Base-by-base conservation (phyloP, 2,888 invertebrate species). In the Alcis repandata region DNA sequence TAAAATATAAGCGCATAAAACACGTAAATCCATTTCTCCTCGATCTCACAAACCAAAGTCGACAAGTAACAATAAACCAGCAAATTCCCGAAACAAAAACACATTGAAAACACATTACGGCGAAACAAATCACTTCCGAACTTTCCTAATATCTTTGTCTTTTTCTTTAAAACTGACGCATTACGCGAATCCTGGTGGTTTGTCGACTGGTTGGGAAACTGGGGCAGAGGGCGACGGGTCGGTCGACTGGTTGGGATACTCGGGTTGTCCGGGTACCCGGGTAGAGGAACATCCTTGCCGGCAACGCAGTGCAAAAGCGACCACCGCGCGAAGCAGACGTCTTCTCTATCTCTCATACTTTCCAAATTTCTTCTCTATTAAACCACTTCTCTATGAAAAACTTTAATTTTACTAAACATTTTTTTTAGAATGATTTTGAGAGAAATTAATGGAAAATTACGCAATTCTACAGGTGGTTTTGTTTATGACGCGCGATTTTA, bases 391-490 rank as follows among this genome's bases (percentile, higher is more conserved):
- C 6, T 17, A 41, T 3, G 27, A 43, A 40, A 51, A 41, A 4
- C 36, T 22, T n/a, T 53, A 57, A 20, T 36, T 46, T 7, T 1
- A 10, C 10, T 36, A 52, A 56, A 38, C 10, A 20, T 17, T 3
- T 19, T 48, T 45, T 40, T 45, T 40, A 36, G 33, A 54, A 45
- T 54, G 9, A 43, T 58, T 49, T 59, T 59, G 11, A 58, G 67
- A 32, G 40, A 71, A 59, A 64, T 64, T 22, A 27, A 63, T 65
- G 9, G 32, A 65, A 65, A 70, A 45, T 40, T 68, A 59, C 57
- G 68, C 60, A 77, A 76, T 75, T 75, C 80, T 77, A 81, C 80
- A 81, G 80, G 80, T 81, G 80, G 81, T 75, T 79, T 46, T 8
- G 43, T 48, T 56, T 8, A 51, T 27, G 46, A 51, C 64, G 62